Evolutionary conservation across 2,113 vertebrate species (phyloP).

Genomic region (Ranitomeya variabilis): DNA sequence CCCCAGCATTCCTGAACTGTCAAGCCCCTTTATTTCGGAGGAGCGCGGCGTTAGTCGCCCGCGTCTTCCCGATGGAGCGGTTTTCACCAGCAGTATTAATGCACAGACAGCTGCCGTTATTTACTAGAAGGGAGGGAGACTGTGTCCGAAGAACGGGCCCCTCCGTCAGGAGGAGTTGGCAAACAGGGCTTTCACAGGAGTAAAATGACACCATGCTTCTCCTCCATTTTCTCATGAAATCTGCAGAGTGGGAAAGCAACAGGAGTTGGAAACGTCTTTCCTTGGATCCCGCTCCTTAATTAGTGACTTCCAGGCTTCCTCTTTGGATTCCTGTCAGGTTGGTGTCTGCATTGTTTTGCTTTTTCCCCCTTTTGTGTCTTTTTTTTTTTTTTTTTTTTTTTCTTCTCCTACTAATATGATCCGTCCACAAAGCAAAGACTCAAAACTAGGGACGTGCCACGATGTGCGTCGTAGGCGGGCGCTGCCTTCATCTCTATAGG

Average conservation of each 20-base stretch:
- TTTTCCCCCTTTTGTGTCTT: neutral
- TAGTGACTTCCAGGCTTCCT: conserved; percentile 58
- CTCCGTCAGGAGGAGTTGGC: conserved; percentile 69
- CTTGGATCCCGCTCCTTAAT: conserved; percentile 65
- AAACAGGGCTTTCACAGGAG: conserved; percentile 65
- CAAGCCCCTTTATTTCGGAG: conserved; percentile 9
- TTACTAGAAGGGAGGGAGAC: conserved; percentile 61
- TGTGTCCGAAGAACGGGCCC: conserved; percentile 63
- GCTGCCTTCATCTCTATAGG: neutral
- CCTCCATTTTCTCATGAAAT: conserved; percentile 73
- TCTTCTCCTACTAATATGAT: too few relatives aligned
- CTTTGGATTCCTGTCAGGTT: conserved; percentile 64
- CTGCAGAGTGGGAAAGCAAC: conserved; percentile 70
- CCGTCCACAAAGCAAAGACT: too few relatives aligned
- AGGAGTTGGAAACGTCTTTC: conserved; percentile 70
- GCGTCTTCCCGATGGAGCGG: conserved; percentile 13
- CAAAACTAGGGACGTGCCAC: neutral
- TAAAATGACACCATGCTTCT: conserved; percentile 74
- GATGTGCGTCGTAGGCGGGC: neutral
- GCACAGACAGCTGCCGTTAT: conserved; percentile 62
- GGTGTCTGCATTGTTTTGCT: conserved; percentile 54
- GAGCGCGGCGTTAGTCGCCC: neutral
- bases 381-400: too few relatives aligned
- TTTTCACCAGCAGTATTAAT: conserved; percentile 58
- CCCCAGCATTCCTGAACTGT: conserved; percentile 59